Percentiles rank a stretch among this genome's conserved stretches.
phyloP scores from a whole-genome alignment of 2,797 vertebrate species.

The Sarcophilus harrisii region DNA sequence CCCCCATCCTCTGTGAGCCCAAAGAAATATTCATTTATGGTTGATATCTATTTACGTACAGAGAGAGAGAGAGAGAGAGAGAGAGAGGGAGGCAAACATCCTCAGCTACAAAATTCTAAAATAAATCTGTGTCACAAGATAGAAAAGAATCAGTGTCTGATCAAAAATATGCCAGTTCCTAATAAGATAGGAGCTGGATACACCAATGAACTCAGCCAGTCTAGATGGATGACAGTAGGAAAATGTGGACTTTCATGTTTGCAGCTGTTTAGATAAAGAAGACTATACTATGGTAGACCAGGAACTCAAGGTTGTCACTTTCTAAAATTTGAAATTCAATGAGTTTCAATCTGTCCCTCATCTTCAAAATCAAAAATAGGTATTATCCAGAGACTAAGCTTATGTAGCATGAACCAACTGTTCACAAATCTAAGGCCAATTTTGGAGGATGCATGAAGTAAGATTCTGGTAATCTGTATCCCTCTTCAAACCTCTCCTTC shows the following conservation, averaged over 20 bases:
- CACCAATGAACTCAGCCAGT: background rate
- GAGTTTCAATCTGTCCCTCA: no score
- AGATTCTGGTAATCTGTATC: background rate
- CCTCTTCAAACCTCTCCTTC: background rate
- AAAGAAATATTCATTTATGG: background rate
- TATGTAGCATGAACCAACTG: background rate
- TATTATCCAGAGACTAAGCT: background rate
- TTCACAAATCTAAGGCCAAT: background rate
- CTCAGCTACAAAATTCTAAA: background rate
- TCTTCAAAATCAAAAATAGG: background rate
- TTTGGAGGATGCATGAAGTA: background rate
- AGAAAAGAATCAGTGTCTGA: background rate
- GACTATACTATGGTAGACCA: background rate
- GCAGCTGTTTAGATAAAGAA: background rate
- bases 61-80: no score
- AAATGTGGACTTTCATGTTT: background rate
- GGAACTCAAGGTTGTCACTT: background rate
- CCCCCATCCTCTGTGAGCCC: background rate
- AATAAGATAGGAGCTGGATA: background rate
- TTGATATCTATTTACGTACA: background rate
- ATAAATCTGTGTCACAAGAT: background rate
- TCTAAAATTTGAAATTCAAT: background rate
- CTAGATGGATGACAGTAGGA: background rate
- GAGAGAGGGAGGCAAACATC: no score
- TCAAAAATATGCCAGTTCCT: background rate